phyloP scores from a whole-genome alignment of 2,888 invertebrate genomes.

The Phytoseiulus persimilis region DNA sequence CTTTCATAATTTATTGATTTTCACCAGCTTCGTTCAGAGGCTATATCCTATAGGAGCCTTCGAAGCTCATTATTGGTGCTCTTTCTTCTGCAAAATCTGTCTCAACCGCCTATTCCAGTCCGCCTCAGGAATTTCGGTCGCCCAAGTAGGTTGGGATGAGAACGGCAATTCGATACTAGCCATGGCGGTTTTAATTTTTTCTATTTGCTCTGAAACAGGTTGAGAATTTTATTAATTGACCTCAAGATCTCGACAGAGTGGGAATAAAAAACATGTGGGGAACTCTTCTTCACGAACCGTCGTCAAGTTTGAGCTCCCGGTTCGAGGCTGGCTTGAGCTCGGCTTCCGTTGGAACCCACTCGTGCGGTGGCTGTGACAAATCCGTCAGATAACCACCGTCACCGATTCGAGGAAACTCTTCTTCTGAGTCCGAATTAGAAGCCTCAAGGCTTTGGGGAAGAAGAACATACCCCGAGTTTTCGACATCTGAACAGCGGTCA shows the following conservation, averaged over 20 bases:
- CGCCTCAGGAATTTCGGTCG: not conserved
- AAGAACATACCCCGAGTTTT: not conserved
- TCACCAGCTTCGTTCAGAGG: no score
- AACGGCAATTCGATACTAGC: not conserved
- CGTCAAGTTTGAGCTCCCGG: not conserved
- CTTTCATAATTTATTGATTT: no score
- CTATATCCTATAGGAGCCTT: no score
- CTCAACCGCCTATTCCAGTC: not conserved
- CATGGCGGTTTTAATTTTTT: not conserved
- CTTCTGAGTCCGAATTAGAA: not conserved
- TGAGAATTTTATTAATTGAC: not conserved
- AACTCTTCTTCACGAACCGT: not conserved
- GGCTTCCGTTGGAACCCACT: not conserved
- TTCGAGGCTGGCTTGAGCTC: not conserved
- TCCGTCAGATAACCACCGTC: constrained; percentile 12
- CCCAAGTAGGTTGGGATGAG: not conserved
- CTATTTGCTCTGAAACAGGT: not conserved
- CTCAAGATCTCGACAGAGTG: not conserved
- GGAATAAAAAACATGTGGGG: not conserved
- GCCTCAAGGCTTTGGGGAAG: constrained; percentile 6
- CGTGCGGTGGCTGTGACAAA: constrained; percentile 28
- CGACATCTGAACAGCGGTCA: not conserved
- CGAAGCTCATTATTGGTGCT: no score
- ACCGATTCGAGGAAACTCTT: constrained; percentile 18
- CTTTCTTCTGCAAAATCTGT: not conserved